phyloP scores from a whole-genome alignment of 2,888 invertebrate genomes.

The Morpho deidamia region DNA sequence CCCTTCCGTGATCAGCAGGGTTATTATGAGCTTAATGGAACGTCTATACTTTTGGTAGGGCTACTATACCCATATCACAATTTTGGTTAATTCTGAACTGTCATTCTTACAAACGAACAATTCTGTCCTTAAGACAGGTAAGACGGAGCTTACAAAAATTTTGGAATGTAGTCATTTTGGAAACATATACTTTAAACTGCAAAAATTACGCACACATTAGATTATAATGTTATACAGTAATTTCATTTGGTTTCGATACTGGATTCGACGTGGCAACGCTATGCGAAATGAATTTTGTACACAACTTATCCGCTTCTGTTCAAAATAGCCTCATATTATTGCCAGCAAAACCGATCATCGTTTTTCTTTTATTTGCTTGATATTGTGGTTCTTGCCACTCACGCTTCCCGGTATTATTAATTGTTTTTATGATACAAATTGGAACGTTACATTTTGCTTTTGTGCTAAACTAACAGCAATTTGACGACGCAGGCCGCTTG shows the following conservation, averaged over 20 bases:
- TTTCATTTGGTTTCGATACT: not conserved
- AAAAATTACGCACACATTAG: constrained; percentile 3
- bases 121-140: no score
- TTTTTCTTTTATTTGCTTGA: constrained; percentile 8
- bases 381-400: constrained; percentile 9
- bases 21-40: no score
- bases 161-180: no score
- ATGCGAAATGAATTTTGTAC: constrained; percentile 9
- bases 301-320: constrained; percentile 6
- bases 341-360: constrained; percentile 10
- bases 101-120: no score
- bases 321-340: constrained; percentile 6
- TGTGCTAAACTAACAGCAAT: constrained; percentile 9
- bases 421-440: constrained; percentile 13
- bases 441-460: constrained; percentile 10
- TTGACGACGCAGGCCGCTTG: not conserved
- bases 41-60: no score
- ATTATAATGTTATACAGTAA: constrained; percentile 1
- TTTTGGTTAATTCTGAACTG: no score
- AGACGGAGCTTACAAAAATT: no score
- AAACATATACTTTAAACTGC: no score
- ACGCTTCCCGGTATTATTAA: constrained; percentile 12
- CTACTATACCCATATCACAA: no score
- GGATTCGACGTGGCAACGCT: constrained; percentile 3
- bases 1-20: no score